A percentile compares a stretch with the other conserved stretches of the same genome.
Evolutionary conservation across 2,797 vertebrate species (phyloP).

Genomic region (Alectoris magna): DNA sequence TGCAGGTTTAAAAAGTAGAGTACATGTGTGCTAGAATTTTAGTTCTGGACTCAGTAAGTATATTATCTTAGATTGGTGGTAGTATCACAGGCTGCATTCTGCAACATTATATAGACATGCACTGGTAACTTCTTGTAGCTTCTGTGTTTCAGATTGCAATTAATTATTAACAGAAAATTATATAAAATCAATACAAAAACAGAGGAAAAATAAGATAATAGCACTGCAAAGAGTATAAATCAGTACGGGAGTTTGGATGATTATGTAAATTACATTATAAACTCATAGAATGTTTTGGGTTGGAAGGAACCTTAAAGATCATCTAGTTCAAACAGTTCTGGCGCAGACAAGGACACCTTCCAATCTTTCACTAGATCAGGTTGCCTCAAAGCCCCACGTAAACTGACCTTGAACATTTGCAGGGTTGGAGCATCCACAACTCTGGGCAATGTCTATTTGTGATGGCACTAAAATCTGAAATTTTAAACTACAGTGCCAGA

Average conservation of each 20-base stretch:
- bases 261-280: background rate
- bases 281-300: background rate
- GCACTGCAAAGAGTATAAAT: background rate
- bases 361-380: background rate
- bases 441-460: background rate
- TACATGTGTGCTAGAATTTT: background rate
- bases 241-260: background rate
- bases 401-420: background rate
- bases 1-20: background rate
- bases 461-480: background rate
- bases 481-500: background rate
- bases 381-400: background rate
- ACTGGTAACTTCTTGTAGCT: background rate
- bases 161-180: background rate
- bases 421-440: background rate
- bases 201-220: background rate
- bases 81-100: accelerated
- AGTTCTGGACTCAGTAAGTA: background rate
- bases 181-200: background rate
- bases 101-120: background rate
- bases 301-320: background rate
- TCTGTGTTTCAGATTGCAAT: background rate
- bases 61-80: accelerated
- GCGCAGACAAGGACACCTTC: background rate
- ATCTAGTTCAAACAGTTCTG: background rate